phyloP scores from a whole-genome alignment of 2,797 vertebrate genomes.

The Clarias pachynema region DNA sequence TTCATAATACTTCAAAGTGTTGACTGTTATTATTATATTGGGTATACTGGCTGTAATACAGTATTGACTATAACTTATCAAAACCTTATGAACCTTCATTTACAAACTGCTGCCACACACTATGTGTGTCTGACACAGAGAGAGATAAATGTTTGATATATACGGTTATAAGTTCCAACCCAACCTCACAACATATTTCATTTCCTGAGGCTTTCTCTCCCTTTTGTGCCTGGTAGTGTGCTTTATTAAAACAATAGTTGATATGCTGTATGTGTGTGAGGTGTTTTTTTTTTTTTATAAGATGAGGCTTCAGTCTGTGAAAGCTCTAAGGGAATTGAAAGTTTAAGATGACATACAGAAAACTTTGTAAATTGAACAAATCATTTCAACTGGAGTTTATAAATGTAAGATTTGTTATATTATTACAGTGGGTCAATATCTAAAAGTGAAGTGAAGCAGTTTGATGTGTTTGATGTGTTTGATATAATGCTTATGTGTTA shows the following conservation, averaged over 20 bases:
- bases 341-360: neutral
- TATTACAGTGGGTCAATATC: neutral
- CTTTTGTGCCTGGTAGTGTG: slow-evolving; percentile 27
- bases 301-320: slow-evolving; percentile 77
- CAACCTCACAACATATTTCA: slow-evolving; percentile 71
- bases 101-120: slow-evolving; percentile 9
- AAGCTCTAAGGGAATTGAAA: slow-evolving; percentile 76
- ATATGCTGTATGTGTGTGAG: slow-evolving; percentile 45
- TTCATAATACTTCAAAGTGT: neutral
- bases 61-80: slow-evolving; percentile 3
- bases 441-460: neutral
- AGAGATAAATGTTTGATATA: slow-evolving; percentile 41
- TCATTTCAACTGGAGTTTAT: slow-evolving; percentile 37
- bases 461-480: neutral
- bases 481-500: too few relatives aligned
- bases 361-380: neutral
- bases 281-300: slow-evolving; percentile 41
- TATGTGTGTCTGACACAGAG: slow-evolving; percentile 33
- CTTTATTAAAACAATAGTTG: slow-evolving; percentile 52
- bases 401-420: slow-evolving; percentile 9
- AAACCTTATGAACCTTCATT: slow-evolving; percentile 30
- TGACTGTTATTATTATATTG: neutral
- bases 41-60: neutral
- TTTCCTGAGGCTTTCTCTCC: slow-evolving; percentile 74
- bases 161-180: slow-evolving; percentile 37